Evolutionary conservation across 2,113 vertebrate genomes (phyloP).

Genomic region (Garra rufa): DNA sequence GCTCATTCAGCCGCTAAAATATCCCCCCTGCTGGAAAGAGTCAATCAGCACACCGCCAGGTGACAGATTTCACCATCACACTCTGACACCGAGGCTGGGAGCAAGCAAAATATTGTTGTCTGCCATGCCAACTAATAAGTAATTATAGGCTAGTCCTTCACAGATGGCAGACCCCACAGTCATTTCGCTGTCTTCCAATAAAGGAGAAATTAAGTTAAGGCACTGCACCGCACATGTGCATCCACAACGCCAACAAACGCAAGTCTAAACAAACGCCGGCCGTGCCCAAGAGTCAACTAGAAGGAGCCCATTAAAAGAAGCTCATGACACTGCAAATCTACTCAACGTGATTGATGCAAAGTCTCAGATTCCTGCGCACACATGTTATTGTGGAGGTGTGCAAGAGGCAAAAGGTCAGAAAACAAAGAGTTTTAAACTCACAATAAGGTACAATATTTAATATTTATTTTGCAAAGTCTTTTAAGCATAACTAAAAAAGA

Average conservation of each 20-base stretch:
- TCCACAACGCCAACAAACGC: constrained; percentile 39
- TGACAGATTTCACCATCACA: constrained; percentile 51
- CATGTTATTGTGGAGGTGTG: not conserved
- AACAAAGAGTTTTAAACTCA: no score
- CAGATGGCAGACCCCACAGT: constrained; percentile 55
- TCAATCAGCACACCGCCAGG: constrained; percentile 50
- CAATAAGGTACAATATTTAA: no score
- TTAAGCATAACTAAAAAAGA: no score
- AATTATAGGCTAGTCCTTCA: constrained; percentile 57
- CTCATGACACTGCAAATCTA: constrained; percentile 42
- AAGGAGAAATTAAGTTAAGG: constrained; percentile 50
- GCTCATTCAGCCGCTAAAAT: constrained; percentile 1
- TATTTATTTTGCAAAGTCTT: no score
- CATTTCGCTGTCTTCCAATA: constrained; percentile 47
- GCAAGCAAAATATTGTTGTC: constrained; percentile 53
- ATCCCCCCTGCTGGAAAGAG: constrained; percentile 47
- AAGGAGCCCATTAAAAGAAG: constrained; percentile 16
- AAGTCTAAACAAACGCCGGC: constrained; percentile 34
- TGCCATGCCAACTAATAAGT: constrained; percentile 58
- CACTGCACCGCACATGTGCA: constrained; percentile 35
- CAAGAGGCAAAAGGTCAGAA: not conserved
- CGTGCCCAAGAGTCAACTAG: constrained; percentile 32
- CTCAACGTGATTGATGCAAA: constrained; percentile 45
- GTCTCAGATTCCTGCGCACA: constrained; percentile 5
- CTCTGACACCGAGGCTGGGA: constrained; percentile 47